phyloP scores from a whole-genome alignment of 2,113 vertebrate genomes.

The Neolamprologus sp. region DNA sequence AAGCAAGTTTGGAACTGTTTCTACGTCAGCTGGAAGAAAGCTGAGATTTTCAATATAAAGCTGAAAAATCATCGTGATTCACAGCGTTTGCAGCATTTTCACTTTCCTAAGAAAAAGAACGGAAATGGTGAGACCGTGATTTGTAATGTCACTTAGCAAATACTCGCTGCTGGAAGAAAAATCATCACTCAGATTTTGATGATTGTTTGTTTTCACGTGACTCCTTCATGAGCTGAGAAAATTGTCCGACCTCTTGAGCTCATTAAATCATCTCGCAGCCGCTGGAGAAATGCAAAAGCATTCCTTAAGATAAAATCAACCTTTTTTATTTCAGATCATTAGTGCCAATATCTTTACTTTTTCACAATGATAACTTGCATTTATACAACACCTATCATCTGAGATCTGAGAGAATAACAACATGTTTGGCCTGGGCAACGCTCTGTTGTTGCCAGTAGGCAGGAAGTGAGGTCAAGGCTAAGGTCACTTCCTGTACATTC shows the following conservation, averaged over 20 bases:
- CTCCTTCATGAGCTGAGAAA: not conserved
- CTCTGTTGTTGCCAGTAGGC: not conserved
- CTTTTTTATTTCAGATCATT: not conserved
- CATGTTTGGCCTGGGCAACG: not conserved
- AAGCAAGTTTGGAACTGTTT: not conserved
- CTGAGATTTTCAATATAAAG: not conserved
- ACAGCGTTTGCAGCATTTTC: not conserved
- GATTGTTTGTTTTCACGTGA: not conserved
- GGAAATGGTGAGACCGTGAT: not conserved
- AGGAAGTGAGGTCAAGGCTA: slow-evolving; percentile 43
- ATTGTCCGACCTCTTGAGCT: not conserved
- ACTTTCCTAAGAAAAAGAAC: not conserved
- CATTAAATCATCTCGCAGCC: not conserved
- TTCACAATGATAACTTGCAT: fast-evolving
- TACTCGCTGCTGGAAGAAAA: not conserved
- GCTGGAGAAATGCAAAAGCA: not conserved
- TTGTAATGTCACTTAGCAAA: not conserved
- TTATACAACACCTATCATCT: not conserved
- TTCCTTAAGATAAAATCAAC: not conserved
- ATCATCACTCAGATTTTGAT: not conserved
- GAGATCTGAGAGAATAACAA: not conserved
- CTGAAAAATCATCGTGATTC: not conserved
- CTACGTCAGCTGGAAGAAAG: not conserved
- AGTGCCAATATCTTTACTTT: not conserved
- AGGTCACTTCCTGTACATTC: slow-evolving; percentile 48